Evolutionary conservation across 1,140 invertebrate species (phyloP), one percentile per base, ranked within the genome.

Genomic region (Cephus cinctus): DNA sequence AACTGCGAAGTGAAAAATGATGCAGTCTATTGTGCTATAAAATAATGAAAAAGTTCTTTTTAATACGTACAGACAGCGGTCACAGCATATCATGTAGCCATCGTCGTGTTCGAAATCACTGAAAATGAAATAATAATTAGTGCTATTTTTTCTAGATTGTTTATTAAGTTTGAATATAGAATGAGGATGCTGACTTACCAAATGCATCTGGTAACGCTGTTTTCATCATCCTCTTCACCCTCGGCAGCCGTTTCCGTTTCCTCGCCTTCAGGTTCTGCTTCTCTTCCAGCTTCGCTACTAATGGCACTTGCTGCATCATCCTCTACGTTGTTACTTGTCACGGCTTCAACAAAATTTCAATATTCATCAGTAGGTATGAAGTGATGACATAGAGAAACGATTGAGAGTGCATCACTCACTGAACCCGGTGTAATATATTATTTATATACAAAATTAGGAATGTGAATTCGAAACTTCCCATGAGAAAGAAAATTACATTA

Each of bases 11-110:
- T 40, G 44, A 52, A 40, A 42, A 25, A n/a, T 43, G 21, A 16
- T 18, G 36, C 35, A 16, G 18, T 46, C 5, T 32, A 6, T 16
- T 31, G 8, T 23, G 15, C 16, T 27, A 34, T 43, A 40, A 31
- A 15, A 31, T 32, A 31, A 47, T 45, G 27, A 39, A 46, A 31
- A 43, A 52, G 18, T 14, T 18, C 5, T 45, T 22, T 57, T 54
- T 67, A 56, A 51, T 74, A 92, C 76, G 86, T 82, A 86, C 84
- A 81, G 79, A 69, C 87, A 89, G 40, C 81, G 81, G 69, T 98
- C 94, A 77, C 95, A 98, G 74, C 93, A 95, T 43, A 98, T 96
- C 95, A 98, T 98, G 66, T 96, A 98, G 4, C 94, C 95, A 78
- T 98, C 95, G 71, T 98, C 95, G 71, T 97, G 94, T 23, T 92